Evolutionary conservation across 2,113 vertebrate species (phyloP).

Genomic region (Mormoops blainvillei): DNA sequence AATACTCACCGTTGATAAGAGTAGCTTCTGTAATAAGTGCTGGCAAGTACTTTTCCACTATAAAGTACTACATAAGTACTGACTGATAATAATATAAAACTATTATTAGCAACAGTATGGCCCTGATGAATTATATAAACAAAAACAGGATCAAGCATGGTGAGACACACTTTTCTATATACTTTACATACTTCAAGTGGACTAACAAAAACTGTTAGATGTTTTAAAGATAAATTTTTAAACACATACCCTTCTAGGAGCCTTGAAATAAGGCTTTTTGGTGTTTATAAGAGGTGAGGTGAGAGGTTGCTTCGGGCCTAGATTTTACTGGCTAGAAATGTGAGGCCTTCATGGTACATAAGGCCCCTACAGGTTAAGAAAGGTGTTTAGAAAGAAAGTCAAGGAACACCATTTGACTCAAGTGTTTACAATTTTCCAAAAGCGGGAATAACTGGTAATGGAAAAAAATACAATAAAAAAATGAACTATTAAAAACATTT

Average conservation of each 20-base stretch:
- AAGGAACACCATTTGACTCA: neutral
- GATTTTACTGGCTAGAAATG: neutral
- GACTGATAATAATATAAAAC: neutral
- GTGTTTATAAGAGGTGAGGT: neutral
- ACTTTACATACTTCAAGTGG: neutral
- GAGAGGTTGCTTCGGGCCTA: neutral
- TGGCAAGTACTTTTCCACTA: slow-evolving; percentile 10
- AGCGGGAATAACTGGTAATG: no score
- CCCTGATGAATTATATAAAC: slow-evolving; percentile 23
- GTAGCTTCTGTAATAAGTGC: neutral
- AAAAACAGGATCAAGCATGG: neutral
- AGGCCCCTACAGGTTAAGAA: neutral
- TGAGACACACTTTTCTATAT: neutral
- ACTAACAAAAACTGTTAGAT: neutral
- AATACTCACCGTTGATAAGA: slow-evolving; percentile 31
- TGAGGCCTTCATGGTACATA: accelerated
- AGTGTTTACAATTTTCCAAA: neutral
- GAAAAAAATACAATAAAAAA: no score
- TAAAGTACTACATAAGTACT: slow-evolving; percentile 12
- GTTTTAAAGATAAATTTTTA: neutral
- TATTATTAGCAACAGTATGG: neutral
- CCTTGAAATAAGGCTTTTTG: neutral
- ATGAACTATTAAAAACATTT: no score
- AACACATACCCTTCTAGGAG: neutral
- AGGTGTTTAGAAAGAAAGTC: neutral